Conservation (phyloP, 2,797 vertebrate species). For the Syndactyla subalaris region DNA sequence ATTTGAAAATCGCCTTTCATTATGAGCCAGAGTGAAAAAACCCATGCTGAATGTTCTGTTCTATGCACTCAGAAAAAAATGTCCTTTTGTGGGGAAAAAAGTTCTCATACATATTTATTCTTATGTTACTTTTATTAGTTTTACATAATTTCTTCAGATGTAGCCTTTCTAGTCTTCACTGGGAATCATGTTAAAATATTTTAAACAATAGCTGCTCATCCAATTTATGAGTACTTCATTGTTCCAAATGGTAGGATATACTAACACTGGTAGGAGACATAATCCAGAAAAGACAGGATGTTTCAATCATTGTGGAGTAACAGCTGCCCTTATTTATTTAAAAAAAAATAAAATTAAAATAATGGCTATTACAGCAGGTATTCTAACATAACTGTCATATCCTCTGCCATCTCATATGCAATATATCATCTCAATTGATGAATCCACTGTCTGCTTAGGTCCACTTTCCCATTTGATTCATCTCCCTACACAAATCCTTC, state of each 20-base stretch:
- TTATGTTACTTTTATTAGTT: slow-evolving; percentile 11
- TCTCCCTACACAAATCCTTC: neutral
- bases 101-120: neutral
- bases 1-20: neutral
- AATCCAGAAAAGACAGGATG: slow-evolving; percentile 27
- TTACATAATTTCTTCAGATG: neutral
- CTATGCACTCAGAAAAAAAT: neutral
- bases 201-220: slow-evolving; percentile 11
- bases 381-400: neutral
- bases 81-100: neutral
- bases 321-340: neutral
- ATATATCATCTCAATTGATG: neutral
- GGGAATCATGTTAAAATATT: neutral
- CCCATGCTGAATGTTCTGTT: neutral
- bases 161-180: neutral
- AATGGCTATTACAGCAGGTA: slow-evolving; percentile 1
- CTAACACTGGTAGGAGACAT: neutral
- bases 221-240: neutral
- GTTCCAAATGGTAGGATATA: neutral
- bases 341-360: neutral
- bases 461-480: neutral
- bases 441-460: neutral
- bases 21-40: neutral
- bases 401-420: neutral
- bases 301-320: neutral